Evolutionary conservation across 2,113 vertebrate genomes (phyloP), one percentile per base, ranked within the genome.

Genomic region (Campylomormyrus tamandua): DNA sequence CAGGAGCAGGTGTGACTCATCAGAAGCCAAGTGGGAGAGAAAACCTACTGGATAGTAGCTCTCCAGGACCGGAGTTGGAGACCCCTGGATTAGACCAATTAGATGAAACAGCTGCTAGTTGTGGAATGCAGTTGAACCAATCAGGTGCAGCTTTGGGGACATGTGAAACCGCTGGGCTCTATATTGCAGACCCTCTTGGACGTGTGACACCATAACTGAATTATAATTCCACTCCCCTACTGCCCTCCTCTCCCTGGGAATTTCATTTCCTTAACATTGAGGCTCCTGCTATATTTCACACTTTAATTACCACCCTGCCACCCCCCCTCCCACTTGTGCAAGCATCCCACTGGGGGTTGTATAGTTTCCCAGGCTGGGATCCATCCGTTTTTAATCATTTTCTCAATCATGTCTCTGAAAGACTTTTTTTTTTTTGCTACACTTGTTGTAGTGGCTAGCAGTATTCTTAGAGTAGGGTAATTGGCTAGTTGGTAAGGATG

Each of bases 311-410:
- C 83, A 90, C 88, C 90, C 91, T 90, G 92, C 83, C 90, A 88
- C 91, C 91, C 74, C 91, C 91, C 89, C 92, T 89, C 93, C 88
- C 53, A 27, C 66, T 89, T 52, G 31, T 74, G 87, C 48, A 88
- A 89, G 89, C 17, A 19, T 66, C 88, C 87, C 89, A 90, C 89
- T 90, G 92, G 90, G 92, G 92, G 91, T 90, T 91, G 90, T 92
- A 92, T 92, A 94, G 93, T 93, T 92, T 92, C 92, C 90, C 92
- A 89, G 90, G 90, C 91, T 83, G 91, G 89, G 90, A 95, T 94
- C 94, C 93, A 94, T 94, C 93, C 91, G 91, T 92, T 92, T 93
- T 94, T 94, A 94, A 94, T 95, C 93, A 92, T 91, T 92, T 89
- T 92, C 83, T 87, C 90, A 92, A 93, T 92, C 93, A 92, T 92